Percentiles rank a stretch among this genome's conserved stretches.
Conservation (phyloP, 2,113 vertebrate genomes). For the Xenus cinereus region DNA sequence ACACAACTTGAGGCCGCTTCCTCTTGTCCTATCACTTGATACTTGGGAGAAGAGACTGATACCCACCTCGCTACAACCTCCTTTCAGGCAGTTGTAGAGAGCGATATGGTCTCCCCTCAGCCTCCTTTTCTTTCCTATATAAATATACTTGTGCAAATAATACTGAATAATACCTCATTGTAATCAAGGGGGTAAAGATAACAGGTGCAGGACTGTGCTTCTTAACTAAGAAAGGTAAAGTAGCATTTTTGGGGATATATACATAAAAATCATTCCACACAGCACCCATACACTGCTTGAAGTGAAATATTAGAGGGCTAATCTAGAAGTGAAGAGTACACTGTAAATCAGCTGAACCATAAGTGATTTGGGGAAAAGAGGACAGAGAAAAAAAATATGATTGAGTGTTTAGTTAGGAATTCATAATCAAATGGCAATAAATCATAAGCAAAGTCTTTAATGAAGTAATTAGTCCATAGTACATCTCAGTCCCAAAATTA, state of each 20-base stretch:
- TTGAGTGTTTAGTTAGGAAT: neutral
- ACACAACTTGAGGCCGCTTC: neutral
- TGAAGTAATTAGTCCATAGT: neutral
- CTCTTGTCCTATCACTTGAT: neutral
- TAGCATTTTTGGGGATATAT: neutral
- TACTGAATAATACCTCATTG: neutral
- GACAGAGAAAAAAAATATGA: neutral
- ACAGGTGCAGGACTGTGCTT: neutral
- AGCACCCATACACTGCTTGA: neutral
- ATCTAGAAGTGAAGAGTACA: neutral
- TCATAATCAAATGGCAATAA: neutral
- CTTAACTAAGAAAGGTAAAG: neutral
- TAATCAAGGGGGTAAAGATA: neutral
- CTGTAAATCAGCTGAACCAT: neutral
- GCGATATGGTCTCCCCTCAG: neutral
- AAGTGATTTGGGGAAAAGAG: neutral
- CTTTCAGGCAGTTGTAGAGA: neutral
- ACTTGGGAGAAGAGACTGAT: neutral
- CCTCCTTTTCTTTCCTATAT: neutral
- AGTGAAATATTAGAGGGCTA: neutral
- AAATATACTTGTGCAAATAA: neutral
- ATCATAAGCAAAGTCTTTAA: neutral
- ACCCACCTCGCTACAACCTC: neutral
- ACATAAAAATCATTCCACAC: neutral
- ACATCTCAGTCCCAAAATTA: neutral